phyloP scores from a whole-genome alignment of 2,888 invertebrate genomes.

The Fragum fragum region DNA sequence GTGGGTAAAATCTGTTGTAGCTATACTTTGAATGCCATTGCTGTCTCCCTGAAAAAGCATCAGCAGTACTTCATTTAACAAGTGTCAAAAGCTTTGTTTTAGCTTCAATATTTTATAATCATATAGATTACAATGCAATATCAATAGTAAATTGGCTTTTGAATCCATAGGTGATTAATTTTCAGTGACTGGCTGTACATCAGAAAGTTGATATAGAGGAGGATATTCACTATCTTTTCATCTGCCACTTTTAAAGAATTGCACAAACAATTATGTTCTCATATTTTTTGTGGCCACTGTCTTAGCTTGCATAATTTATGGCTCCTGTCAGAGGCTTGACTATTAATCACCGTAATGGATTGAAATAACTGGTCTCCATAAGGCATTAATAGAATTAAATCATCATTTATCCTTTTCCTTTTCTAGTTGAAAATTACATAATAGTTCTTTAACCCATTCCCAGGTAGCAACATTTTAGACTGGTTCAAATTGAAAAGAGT shows the following conservation, averaged over 20 bases:
- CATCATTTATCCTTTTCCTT: conserved; percentile 3
- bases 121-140: no score
- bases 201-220: conserved; percentile 17
- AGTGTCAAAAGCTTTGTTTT: no score
- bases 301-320: conserved; percentile 23
- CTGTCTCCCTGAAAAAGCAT: no score
- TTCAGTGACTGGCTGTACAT: not conserved
- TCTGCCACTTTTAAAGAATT: conserved; percentile 8
- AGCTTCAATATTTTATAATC: no score
- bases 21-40: no score
- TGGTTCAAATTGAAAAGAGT: no score
- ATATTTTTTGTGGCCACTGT: conserved; percentile 30
- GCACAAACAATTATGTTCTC: conserved; percentile 23
- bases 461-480: no score
- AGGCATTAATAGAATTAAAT: conserved; percentile 9
- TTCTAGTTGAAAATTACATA: not conserved
- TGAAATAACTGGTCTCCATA: conserved; percentile 17
- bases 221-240: conserved; percentile 11
- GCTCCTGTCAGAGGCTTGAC: conserved; percentile 10
- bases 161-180: not conserved
- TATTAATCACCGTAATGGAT: conserved; percentile 19
- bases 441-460: no score
- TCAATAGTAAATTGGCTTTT: no score
- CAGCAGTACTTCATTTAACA: no score
- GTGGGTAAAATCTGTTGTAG: no score